Percentiles rank a stretch among this genome's conserved stretches.
These are phyloP conservation scores for Elanoides forficatus DNA, from an alignment of 2,113 vertebrate species.

Conservation along the genomic window DNA sequence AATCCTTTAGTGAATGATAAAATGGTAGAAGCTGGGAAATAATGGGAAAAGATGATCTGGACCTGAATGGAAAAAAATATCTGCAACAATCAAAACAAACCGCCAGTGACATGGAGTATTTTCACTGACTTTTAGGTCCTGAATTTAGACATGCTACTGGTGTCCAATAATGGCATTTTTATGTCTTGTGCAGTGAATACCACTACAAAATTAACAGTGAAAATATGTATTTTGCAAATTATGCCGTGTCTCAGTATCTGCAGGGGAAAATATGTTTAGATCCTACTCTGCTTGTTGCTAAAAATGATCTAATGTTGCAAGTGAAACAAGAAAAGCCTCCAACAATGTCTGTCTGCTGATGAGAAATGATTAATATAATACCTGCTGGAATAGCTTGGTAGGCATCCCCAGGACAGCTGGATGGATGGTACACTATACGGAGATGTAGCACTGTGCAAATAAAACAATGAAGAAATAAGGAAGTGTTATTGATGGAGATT, in stretches of 20 bases:
- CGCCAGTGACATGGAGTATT: not conserved
- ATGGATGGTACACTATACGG: slow-evolving; percentile 6
- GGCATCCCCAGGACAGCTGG: slow-evolving; percentile 16
- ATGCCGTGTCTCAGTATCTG: not conserved
- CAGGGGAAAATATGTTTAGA: not conserved
- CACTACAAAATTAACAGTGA: not conserved
- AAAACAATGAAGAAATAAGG: slow-evolving; percentile 43
- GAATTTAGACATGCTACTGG: not conserved
- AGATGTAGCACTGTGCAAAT: not conserved
- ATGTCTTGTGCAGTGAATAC: not conserved
- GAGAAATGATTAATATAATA: slow-evolving; percentile 49
- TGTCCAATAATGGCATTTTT: not conserved
- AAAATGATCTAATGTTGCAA: slow-evolving; percentile 16
- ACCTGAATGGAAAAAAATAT: not conserved
- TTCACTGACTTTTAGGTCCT: not conserved
- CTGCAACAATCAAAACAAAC: not conserved
- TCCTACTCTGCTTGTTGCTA: slow-evolving; percentile 13
- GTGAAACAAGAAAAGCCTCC: slow-evolving; percentile 7
- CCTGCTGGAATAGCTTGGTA: slow-evolving; percentile 8
- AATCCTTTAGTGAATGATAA: not conserved
- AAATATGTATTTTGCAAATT: not conserved
- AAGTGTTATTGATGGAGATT: slow-evolving; percentile 38
- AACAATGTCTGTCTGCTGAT: slow-evolving; percentile 5
- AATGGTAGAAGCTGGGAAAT: not conserved
- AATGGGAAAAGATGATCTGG: not conserved